phyloP scores from a whole-genome alignment of 2,797 vertebrate genomes.

The Acipenser oxyrinchus region DNA sequence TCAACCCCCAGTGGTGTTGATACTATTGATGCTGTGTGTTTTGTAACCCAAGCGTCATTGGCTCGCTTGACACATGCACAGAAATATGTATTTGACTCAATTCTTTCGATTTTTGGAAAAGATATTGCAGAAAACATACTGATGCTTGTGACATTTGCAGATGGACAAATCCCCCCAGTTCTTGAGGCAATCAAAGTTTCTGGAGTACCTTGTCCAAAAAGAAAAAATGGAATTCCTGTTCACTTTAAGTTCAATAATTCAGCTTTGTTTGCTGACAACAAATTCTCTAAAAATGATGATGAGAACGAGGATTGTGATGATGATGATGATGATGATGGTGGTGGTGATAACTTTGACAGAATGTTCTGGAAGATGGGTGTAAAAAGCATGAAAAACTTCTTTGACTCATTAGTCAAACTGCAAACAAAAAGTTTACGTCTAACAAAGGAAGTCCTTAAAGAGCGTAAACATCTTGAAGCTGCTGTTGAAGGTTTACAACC shows the following conservation, averaged over 20 bases:
- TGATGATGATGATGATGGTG: slow-evolving; percentile 22
- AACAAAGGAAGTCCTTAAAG: slow-evolving; percentile 30
- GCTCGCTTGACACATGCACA: slow-evolving; percentile 24
- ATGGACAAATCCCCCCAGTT: background rate
- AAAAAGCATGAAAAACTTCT: slow-evolving; percentile 35
- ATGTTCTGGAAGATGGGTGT: slow-evolving; percentile 44
- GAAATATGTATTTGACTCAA: slow-evolving; percentile 29
- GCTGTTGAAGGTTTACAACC: slow-evolving; percentile 27
- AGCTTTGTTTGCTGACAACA: slow-evolving; percentile 23
- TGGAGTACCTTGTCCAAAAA: background rate
- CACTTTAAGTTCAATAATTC: slow-evolving; percentile 45
- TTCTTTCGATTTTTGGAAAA: slow-evolving; percentile 35
- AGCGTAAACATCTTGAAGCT: slow-evolving; percentile 22
- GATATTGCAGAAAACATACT: slow-evolving; percentile 37
- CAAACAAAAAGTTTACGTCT: slow-evolving; percentile 29
- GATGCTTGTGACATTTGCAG: slow-evolving; percentile 33
- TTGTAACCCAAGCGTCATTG: slow-evolving; percentile 22
- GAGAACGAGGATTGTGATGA: background rate
- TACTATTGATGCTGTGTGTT: slow-evolving; percentile 28
- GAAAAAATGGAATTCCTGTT: slow-evolving; percentile 11
- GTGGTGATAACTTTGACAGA: slow-evolving; percentile 28
- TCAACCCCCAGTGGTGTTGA: slow-evolving; percentile 13
- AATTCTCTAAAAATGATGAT: slow-evolving; percentile 19
- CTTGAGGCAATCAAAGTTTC: background rate
- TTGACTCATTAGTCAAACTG: slow-evolving; percentile 20